phyloP scores from a whole-genome alignment of 2,888 invertebrate species.

The Drosophila pullipes region DNA sequence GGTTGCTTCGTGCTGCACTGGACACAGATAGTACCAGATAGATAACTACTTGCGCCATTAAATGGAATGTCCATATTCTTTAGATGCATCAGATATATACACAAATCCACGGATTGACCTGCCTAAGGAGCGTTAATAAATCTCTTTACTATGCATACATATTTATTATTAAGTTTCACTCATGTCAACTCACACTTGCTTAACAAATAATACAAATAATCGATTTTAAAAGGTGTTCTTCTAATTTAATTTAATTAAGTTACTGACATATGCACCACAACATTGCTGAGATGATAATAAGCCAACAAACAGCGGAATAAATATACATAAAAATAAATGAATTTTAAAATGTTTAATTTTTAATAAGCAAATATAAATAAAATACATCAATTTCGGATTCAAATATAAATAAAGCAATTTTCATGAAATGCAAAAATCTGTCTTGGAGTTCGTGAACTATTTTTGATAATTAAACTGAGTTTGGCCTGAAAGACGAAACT shows the following conservation, averaged over 20 bases:
- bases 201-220: not conserved
- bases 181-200: not conserved
- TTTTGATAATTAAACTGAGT: not conserved
- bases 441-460: not conserved
- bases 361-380: not conserved
- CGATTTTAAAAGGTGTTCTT: too few relatives aligned
- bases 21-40: conserved; percentile 29
- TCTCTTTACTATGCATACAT: not conserved
- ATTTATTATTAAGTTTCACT: not conserved
- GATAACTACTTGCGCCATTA: conserved; percentile 5
- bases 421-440: not conserved
- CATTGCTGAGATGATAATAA: too few relatives aligned
- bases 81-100: not conserved
- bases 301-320: not conserved
- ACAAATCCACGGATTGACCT: not conserved
- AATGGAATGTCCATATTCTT: not conserved
- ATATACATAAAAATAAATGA: not conserved
- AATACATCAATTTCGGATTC: not conserved
- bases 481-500: not conserved
- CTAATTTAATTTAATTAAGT: not conserved
- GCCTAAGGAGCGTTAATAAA: not conserved
- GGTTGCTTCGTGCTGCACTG: conserved; percentile 37
- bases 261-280: not conserved
- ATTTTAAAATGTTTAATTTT: not conserved
- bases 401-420: not conserved